Evolutionary conservation across 2,113 vertebrate genomes (phyloP).

Genomic region (Balaeniceps rex): DNA sequence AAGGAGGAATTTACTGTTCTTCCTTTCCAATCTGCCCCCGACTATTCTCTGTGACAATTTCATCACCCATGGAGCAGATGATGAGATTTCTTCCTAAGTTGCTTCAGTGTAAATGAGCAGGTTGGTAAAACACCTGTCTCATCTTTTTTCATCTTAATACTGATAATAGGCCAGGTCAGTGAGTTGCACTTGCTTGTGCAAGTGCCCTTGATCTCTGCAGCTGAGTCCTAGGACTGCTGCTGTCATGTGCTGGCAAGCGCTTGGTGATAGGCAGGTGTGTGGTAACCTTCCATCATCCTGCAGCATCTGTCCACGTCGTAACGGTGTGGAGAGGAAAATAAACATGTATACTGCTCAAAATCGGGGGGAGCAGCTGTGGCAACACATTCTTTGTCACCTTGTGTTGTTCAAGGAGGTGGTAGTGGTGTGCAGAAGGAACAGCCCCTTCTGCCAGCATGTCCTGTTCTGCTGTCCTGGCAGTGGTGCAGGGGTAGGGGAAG

Average conservation of each 20-base stretch:
- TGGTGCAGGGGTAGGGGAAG: fast-evolving
- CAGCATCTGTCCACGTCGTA: too few species aligned
- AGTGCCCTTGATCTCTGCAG: not conserved
- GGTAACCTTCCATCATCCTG: not conserved
- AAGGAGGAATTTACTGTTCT: not conserved
- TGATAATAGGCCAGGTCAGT: too few species aligned
- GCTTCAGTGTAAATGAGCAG: not conserved
- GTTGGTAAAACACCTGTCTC: not conserved
- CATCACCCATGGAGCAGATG: not conserved
- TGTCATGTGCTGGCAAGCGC: not conserved
- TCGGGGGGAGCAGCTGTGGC: too few species aligned
- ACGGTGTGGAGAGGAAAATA: not conserved
- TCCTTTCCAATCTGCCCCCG: not conserved
- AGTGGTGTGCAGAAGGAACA: not conserved
- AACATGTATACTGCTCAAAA: fast-evolving
- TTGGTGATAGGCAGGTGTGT: not conserved
- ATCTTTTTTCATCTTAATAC: not conserved
- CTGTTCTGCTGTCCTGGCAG: not conserved
- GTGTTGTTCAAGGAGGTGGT: not conserved
- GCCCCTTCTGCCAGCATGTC: not conserved
- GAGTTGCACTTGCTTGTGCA: not conserved
- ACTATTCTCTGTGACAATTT: not conserved
- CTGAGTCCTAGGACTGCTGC: not conserved
- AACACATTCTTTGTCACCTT: not conserved
- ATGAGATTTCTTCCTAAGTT: not conserved